Evolutionary conservation across 2,888 invertebrate genomes (phyloP), one percentile per base, ranked within the genome.

Genomic region (Temnothorax ravouxi): DNA sequence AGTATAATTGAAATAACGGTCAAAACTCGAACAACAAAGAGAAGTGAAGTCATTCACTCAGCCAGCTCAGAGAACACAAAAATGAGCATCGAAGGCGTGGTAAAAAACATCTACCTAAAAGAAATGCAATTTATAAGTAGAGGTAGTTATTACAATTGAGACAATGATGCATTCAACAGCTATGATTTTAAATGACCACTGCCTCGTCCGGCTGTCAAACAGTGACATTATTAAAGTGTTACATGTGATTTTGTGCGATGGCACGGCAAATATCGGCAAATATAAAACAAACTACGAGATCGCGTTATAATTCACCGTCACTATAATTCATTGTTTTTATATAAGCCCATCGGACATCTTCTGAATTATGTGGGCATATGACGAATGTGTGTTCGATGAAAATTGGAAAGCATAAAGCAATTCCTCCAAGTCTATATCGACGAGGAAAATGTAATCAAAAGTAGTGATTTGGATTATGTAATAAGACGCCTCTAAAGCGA

Each of bases 261-360:
- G 18, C 41, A 18, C 18, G 18, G 3, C 4, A 44, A n/a, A n/a
- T n/a, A n/a, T n/a, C n/a, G n/a, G n/a, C n/a, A n/a, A 61, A 44
- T n/a, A 13, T 61, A 61, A 61, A 74, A 25, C 25, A 56, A 74
- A 59, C 29, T 29, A 34, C 13, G 0, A 44, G 29, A 50, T 50
- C 29, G n/a, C n/a, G 47, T 29, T 50, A 18, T 47, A 29, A 69
- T 34, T 50, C n/a, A 25, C 44, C 18, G n/a, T 44, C n/a, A 44
- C 9, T 8, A 59, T 61, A 59, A 56, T 25, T 74, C 29, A 61
- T 74, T 44, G 25, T 74, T 61, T 61, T 61, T 61, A 44, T 3
- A 5, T 13, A 41, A 61, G 29, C 4, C 41, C 41, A 44, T 18
- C 4, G 15, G n/a, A n/a, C 74, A 61, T n/a, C n/a, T n/a, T n/a